Base-by-base conservation (phyloP, 2,113 vertebrate genomes). In the Trematocara nigrifrons region DNA sequence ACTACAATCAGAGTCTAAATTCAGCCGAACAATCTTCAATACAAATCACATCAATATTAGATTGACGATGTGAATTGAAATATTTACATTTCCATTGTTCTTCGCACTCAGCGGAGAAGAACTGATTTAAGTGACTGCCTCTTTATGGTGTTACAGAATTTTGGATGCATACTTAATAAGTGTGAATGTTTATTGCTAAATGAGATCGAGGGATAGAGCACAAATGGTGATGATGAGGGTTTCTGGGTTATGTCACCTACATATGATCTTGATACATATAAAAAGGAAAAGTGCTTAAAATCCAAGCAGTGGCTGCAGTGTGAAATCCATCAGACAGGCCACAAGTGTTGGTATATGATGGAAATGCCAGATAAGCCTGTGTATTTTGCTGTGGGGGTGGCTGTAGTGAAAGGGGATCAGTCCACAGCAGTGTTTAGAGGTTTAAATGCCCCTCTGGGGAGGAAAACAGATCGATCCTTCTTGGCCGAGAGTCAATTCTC, bases 391-490 rank as follows among this genome's bases (percentile, higher is more conserved):
- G 7, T 84, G 86, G 82, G 83, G 88, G 90, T 80, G 87, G 90
- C 93, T 89, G 78, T 89, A 90, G 91, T 94, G 93, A 93, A 95
- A 96, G 91, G 79, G 92, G 90, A 95, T 95, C 92, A 89, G 90
- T 93, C 89, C 91, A 85, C 90, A 93, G 93, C 89, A 91, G 86
- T 94, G 94, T 94, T 94, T 91, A 93, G 90, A 93, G 90, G 93
- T 90, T 92, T 88, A 92, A 94, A 93, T 80, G 78, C 87, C 64
- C 89, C 94, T 93, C 91, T 90, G 81, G 94, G 94, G 92, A 94
- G 76, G 81, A 80, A 80, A 92, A 88, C 54, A 12, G 84, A 95
- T 95, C 94, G 64, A 95, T 96, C 71, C 69, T 52, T 29, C 64
- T 47, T 94, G 94, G 94, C 87, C 15, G 6, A 18, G 51, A 90